Percentiles rank a stretch among this genome's conserved stretches.
phyloP scores from a whole-genome alignment of 2,888 invertebrate genomes.

The Smittia aterrima region DNA sequence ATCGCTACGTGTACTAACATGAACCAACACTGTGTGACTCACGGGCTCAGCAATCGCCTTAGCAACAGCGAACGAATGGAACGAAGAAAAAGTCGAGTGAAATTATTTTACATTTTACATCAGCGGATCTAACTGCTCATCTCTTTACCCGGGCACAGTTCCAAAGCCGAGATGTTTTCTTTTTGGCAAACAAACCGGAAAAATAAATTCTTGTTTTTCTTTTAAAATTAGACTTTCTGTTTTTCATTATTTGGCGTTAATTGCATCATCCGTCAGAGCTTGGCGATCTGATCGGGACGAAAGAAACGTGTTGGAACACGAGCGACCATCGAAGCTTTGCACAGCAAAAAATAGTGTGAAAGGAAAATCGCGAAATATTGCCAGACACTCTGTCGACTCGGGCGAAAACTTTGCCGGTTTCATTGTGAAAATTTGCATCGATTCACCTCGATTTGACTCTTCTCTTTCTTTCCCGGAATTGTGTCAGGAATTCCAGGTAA shows the following conservation, averaged over 20 bases:
- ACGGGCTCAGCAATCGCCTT: slow-evolving; percentile 12
- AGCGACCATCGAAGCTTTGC: neutral
- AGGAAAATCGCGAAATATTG: slow-evolving; percentile 6
- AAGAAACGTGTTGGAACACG: slow-evolving; percentile 10
- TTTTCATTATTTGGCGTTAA: slow-evolving; percentile 5
- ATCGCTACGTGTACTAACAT: neutral
- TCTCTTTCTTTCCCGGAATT: neutral
- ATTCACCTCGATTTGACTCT: neutral
- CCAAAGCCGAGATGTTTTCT: slow-evolving; percentile 15
- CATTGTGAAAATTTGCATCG: neutral
- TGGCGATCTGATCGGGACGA: no score
- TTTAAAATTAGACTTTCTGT: slow-evolving; percentile 9
- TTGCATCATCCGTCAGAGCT: slow-evolving; percentile 14
- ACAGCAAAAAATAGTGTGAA: neutral
- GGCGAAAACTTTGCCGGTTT: neutral
- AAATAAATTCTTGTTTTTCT: slow-evolving; percentile 9
- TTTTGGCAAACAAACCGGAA: slow-evolving; percentile 22
- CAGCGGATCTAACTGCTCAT: neutral
- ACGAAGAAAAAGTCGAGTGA: slow-evolving; percentile 5
- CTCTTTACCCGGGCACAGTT: neutral
- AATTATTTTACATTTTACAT: slow-evolving; percentile 19
- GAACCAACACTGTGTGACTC: neutral
- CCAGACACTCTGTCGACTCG: neutral
- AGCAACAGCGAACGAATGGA: slow-evolving; percentile 32
- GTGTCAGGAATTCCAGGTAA: neutral